These are phyloP conservation scores for Microctenopoma lineatum DNA, from an alignment of 2,797 vertebrate genomes.

Conservation along the genomic window DNA sequence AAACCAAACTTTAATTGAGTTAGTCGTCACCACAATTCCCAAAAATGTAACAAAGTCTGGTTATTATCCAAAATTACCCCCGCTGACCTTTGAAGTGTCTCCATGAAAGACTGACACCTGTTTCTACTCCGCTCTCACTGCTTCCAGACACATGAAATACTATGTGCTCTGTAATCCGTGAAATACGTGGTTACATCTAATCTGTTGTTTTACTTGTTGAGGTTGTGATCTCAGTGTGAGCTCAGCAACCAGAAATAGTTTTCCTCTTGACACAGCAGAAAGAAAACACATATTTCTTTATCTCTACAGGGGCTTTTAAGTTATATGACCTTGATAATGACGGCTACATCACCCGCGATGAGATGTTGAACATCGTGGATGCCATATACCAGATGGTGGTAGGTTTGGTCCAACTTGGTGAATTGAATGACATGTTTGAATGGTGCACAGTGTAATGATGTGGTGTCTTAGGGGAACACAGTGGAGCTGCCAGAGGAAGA, in stretches of 20 bases:
- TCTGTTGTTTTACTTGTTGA: slow-evolving; percentile 16
- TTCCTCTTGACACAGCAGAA: not conserved
- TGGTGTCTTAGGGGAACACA: slow-evolving; percentile 90
- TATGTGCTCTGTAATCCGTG: slow-evolving; percentile 10
- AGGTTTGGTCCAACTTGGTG: slow-evolving; percentile 64
- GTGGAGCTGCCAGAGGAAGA: slow-evolving; percentile 98
- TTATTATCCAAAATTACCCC: not conserved
- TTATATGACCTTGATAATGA: slow-evolving; percentile 98
- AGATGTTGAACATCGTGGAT: slow-evolving; percentile 99
- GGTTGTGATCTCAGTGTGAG: not conserved
- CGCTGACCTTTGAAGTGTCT: not conserved
- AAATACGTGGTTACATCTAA: slow-evolving; percentile 9
- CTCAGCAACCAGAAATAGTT: not conserved
- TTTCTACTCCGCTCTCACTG: not conserved
- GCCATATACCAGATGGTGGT: slow-evolving; percentile 99
- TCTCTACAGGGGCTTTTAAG: slow-evolving; percentile 94
- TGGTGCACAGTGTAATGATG: slow-evolving; percentile 9
- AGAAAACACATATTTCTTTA: not conserved
- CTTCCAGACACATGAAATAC: slow-evolving; percentile 11
- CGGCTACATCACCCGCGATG: slow-evolving; percentile 96
- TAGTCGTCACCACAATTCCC: not conserved
- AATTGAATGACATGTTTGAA: slow-evolving; percentile 5
- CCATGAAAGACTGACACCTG: slow-evolving; percentile 4
- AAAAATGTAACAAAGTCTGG: slow-evolving; percentile 14
- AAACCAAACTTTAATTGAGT: not conserved